Percentiles rank a stretch among this genome's conserved stretches.
phyloP scores from a whole-genome alignment of 2,888 invertebrate species.

The Pheosia gnoma region DNA sequence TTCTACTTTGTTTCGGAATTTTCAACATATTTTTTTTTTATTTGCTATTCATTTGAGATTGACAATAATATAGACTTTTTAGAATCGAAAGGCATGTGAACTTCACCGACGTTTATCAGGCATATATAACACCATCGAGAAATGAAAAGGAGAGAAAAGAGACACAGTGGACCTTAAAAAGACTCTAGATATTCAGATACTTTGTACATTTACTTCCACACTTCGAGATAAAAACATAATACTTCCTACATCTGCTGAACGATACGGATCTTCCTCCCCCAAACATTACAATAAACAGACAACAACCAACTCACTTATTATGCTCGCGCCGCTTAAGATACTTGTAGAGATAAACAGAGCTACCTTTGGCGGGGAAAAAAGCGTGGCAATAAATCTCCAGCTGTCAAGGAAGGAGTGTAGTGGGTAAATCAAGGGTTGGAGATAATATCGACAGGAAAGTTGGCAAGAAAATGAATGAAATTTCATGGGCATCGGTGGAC shows the following conservation, averaged over 20 bases:
- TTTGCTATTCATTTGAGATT: background rate
- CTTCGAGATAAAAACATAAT: slow-evolving; percentile 5
- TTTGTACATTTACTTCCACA: background rate
- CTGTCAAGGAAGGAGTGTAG: slow-evolving; percentile 68
- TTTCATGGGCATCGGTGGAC: slow-evolving; percentile 2
- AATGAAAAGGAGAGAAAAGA: too few species aligned
- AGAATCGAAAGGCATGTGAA: too few species aligned
- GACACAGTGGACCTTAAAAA: too few species aligned
- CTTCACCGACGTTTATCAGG: too few species aligned
- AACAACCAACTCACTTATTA: slow-evolving; percentile 36
- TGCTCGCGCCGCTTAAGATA: slow-evolving; percentile 40
- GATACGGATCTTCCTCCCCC: background rate
- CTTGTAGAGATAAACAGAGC: slow-evolving; percentile 40
- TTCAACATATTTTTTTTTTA: background rate
- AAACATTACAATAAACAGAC: slow-evolving; percentile 9
- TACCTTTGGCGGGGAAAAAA: slow-evolving; percentile 61
- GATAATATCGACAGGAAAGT: slow-evolving; percentile 56
- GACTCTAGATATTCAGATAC: too few species aligned
- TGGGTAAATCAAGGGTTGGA: slow-evolving; percentile 69
- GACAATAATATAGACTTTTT: background rate
- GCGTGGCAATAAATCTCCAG: slow-evolving; percentile 64
- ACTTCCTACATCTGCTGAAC: background rate
- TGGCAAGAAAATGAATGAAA: slow-evolving; percentile 37
- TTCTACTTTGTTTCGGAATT: slow-evolving; percentile 10
- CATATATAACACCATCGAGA: too few species aligned